A percentile compares a stretch with the other conserved stretches of the same genome.
Conservation (phyloP, 2,888 invertebrate species). For the Ryuthela nishihirai region DNA sequence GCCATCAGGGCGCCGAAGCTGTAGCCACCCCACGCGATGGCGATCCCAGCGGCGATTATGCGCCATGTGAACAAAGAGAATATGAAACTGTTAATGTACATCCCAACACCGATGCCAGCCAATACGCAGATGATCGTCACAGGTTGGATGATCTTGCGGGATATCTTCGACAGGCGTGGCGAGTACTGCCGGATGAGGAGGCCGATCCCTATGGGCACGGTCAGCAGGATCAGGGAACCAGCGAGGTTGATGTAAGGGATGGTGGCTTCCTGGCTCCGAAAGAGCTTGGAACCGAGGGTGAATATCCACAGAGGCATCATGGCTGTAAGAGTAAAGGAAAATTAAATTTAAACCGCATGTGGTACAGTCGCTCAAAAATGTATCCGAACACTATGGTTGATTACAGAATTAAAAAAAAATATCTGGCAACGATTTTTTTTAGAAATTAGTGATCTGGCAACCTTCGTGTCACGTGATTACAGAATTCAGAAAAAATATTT, state of each 20-base stretch:
- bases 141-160: conserved; percentile 34
- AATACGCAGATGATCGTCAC: conserved; percentile 27
- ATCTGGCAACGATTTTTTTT: no score
- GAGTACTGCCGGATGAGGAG: conserved; percentile 44
- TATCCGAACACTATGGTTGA: no score
- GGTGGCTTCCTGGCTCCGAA: conserved; percentile 31
- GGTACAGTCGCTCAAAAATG: no score
- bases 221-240: conserved; percentile 66
- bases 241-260: conserved; percentile 77
- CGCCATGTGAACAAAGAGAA: conserved; percentile 80
- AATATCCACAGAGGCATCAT: conserved; percentile 91
- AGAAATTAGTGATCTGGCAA: no score
- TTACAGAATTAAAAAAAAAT: no score
- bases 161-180: conserved; percentile 46
- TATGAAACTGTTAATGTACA: conserved; percentile 82
- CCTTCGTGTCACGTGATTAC: no score
- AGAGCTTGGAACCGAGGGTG: conserved; percentile 65
- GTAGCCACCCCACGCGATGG: conserved; percentile 79
- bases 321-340: conserved; percentile 6
- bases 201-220: conserved; percentile 64
- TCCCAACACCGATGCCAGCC: conserved; percentile 69
- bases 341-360: no score
- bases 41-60: conserved; percentile 77
- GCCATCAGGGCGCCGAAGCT: conserved; percentile 64
- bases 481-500: no score